phyloP scores from a whole-genome alignment of 1,140 invertebrate species.

The Oncopodura yosiiana region DNA sequence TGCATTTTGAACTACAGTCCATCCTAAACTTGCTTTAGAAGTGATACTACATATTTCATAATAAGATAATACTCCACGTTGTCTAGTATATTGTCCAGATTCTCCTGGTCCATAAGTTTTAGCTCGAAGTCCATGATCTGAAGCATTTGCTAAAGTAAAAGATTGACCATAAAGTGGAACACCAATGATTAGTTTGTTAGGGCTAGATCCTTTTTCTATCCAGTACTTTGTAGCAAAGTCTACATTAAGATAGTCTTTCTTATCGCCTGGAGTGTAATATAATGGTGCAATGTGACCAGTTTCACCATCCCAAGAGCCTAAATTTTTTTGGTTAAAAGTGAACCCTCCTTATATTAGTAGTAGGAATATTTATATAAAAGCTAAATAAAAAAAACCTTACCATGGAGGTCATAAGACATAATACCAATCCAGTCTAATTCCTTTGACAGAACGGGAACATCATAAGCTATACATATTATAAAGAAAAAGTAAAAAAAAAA shows the following conservation, averaged over 20 bases:
- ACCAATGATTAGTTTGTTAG: slow-evolving; percentile 69
- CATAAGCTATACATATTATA: slow-evolving; percentile 41
- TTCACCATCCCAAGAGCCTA: slow-evolving; percentile 37
- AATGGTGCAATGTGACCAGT: slow-evolving; percentile 45
- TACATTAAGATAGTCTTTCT: slow-evolving; percentile 41
- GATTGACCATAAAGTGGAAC: slow-evolving; percentile 79
- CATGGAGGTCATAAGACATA: slow-evolving; percentile 45
- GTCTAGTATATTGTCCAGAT: slow-evolving; percentile 68
- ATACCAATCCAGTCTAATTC: slow-evolving; percentile 45
- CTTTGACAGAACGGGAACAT: slow-evolving; percentile 40
- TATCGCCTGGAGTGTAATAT: slow-evolving; percentile 39
- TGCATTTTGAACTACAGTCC: slow-evolving; percentile 47
- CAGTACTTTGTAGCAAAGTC: slow-evolving; percentile 66
- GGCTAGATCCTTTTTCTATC: slow-evolving; percentile 57
- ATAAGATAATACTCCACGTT: slow-evolving; percentile 77
- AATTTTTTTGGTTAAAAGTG: too few species aligned
- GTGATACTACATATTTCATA: slow-evolving; percentile 74
- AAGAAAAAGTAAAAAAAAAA: neutral
- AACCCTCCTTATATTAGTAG: too few species aligned
- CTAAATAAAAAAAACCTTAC: slow-evolving; percentile 30
- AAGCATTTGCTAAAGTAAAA: slow-evolving; percentile 65
- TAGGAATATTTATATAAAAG: slow-evolving; percentile 10
- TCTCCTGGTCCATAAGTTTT: slow-evolving; percentile 53
- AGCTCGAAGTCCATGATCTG: slow-evolving; percentile 56
- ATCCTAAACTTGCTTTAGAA: slow-evolving; percentile 57